These are phyloP conservation scores for Ginglymostoma cirratum DNA, from an alignment of 2,113 vertebrate genomes.

Conservation along the genomic window DNA sequence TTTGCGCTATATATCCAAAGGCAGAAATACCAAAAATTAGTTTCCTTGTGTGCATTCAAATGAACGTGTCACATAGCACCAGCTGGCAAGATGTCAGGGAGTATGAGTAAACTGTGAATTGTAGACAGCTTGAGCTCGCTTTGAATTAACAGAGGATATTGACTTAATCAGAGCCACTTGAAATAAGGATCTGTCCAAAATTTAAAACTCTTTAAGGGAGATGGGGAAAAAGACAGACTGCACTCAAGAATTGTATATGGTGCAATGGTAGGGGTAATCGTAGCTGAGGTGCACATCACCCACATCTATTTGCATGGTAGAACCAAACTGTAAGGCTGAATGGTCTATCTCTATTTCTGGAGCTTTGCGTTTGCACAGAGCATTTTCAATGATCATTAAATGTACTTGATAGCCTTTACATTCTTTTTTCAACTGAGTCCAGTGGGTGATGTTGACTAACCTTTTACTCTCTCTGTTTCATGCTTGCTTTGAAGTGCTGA, in stretches of 20 bases:
- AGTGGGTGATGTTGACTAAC: neutral
- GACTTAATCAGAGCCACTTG: neutral
- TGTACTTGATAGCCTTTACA: neutral
- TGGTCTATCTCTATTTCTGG: neutral
- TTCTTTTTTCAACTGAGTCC: neutral
- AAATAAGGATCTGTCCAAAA: neutral
- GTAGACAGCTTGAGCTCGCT: neutral
- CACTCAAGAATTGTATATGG: neutral
- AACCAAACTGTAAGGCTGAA: neutral
- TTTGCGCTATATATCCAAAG: neutral
- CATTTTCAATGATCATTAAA: neutral
- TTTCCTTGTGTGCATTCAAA: neutral
- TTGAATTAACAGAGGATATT: neutral
- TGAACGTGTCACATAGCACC: neutral
- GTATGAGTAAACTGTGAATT: neutral
- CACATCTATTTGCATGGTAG: neutral
- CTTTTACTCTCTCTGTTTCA: conserved; percentile 5
- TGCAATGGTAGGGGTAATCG: neutral
- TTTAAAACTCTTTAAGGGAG: neutral
- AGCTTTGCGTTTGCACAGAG: neutral
- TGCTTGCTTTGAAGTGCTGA: neutral
- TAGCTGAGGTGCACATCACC: neutral
- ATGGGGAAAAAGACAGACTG: neutral
- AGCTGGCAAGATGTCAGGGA: neutral
- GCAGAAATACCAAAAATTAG: neutral